These are phyloP conservation scores for Sebastes steindachneri DNA, from an alignment of 2,797 vertebrate species.

Conservation along the genomic window DNA sequence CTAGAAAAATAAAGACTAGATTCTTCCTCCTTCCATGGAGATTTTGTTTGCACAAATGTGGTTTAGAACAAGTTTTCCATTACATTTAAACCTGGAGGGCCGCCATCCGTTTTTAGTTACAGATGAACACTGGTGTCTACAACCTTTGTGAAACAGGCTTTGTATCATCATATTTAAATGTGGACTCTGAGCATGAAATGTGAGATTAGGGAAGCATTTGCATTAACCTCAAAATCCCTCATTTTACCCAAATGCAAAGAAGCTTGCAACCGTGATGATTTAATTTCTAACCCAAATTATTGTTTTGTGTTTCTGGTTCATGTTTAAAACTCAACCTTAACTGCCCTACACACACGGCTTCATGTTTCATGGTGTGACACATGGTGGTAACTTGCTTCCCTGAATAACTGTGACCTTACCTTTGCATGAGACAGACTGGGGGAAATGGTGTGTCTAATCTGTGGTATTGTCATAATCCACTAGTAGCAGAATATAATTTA, in stretches of 20 bases:
- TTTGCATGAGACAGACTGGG: neutral
- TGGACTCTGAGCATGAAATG: constrained; percentile 1
- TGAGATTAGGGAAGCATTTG: neutral
- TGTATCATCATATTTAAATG: neutral
- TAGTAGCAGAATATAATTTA: neutral
- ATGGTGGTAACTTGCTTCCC: neutral
- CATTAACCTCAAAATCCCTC: neutral
- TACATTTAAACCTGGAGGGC: constrained; percentile 6
- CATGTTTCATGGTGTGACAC: neutral
- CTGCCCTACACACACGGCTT: neutral
- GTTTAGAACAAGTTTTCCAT: neutral
- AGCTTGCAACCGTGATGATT: neutral
- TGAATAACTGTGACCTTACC: neutral
- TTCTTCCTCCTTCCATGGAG: neutral
- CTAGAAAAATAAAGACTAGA: neutral
- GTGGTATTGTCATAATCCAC: neutral
- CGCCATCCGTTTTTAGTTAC: neutral
- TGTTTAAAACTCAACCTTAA: neutral
- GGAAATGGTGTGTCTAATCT: neutral
- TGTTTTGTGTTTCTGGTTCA: neutral
- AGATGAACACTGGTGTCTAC: constrained; percentile 4
- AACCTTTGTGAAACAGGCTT: constrained; percentile 3
- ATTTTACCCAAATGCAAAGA: constrained; percentile 7
- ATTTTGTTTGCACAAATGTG: constrained; percentile 14
- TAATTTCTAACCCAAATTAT: neutral